Base-by-base conservation (phyloP, 1,140 invertebrate genomes). In the Harlomillsia oculata region DNA sequence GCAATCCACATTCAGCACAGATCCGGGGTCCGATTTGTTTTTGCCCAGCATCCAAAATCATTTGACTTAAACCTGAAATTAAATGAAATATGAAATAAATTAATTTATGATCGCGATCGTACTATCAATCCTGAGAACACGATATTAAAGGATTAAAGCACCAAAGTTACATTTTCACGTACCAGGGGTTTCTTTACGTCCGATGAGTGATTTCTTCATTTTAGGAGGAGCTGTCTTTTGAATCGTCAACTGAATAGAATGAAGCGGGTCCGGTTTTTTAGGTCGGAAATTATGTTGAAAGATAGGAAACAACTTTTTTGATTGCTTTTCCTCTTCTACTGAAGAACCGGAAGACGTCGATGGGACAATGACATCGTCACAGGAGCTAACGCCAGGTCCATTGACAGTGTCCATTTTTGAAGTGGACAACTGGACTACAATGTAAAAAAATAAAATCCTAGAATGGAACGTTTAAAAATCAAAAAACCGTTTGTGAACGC, bases 31-130 rank as follows among this genome's bases (percentile, higher is more conserved):
- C 63, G 28, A 65, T 28, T 21, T 37, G 21, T 36, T 65, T 65
- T 30, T 65, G 63, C 5, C 63, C 63, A 14, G 63, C 63, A 59
- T 65, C 63, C 2, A 65, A 25, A 5, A 62, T 34, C 36, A 57
- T 44, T 49, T 65, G 63, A n/a, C 34, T 51, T 28, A 65, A 46
- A 9, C 63, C 63, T 65, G 25, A 36, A 28, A 30, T 13, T 18
- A 36, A 20, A 34, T 14, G 1, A 32, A 52, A 50, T 29, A 23
- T 50, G 13, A 52, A 23, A 39, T 18, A 11, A 36, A n/a, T 16
- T 9, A 34, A n/a, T 34, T 34, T 34, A 34, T 34, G 9, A n/a
- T n/a, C n/a, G n/a, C n/a, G n/a, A n/a, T n/a, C n/a, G n/a, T n/a
- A n/a, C n/a, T n/a, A n/a, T n/a, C n/a, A n/a, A n/a, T n/a, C n/a